phyloP scores from a whole-genome alignment of 2,797 vertebrate species.

The Xiphophorus birchmanni region DNA sequence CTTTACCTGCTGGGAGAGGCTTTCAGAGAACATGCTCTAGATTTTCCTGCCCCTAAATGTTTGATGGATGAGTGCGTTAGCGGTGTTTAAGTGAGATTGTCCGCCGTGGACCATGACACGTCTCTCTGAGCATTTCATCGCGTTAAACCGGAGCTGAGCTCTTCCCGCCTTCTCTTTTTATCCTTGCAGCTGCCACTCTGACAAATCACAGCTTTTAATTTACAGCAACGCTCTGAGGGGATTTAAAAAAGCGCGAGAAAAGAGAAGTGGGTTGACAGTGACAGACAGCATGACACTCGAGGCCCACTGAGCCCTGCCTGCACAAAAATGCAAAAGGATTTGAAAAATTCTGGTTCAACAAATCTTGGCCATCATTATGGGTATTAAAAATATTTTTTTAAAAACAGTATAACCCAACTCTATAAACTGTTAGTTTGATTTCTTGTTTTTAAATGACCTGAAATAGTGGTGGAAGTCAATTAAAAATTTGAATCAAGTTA shows the following conservation, averaged over 20 bases:
- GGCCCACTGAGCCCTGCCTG: constrained; percentile 1
- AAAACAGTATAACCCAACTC: not conserved
- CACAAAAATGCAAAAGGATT: not conserved
- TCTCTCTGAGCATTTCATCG: constrained; percentile 37
- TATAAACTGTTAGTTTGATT: not conserved
- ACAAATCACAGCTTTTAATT: constrained; percentile 51
- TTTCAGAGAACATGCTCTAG: constrained; percentile 21
- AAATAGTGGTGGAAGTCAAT: no score
- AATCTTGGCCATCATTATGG: not conserved
- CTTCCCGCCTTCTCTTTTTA: constrained; percentile 49
- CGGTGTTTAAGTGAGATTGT: constrained; percentile 57
- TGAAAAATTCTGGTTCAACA: not conserved
- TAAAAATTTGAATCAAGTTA: no score
- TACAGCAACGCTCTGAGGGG: constrained; percentile 39
- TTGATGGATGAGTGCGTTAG: constrained; percentile 33
- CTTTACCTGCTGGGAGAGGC: constrained; percentile 33
- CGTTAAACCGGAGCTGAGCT: constrained; percentile 35
- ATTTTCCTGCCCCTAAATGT: constrained; percentile 28
- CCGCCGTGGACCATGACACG: constrained; percentile 37
- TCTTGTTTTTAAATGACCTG: not conserved
- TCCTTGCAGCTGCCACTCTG: constrained; percentile 27
- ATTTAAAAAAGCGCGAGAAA: constrained; percentile 36
- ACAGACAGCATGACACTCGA: constrained; percentile 30
- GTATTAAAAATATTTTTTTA: not conserved
- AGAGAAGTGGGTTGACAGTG: constrained; percentile 28